Percentiles rank a stretch among this genome's conserved stretches.
Conservation (phyloP, 1,140 invertebrate species). For the Pectinophora gossypiella region DNA sequence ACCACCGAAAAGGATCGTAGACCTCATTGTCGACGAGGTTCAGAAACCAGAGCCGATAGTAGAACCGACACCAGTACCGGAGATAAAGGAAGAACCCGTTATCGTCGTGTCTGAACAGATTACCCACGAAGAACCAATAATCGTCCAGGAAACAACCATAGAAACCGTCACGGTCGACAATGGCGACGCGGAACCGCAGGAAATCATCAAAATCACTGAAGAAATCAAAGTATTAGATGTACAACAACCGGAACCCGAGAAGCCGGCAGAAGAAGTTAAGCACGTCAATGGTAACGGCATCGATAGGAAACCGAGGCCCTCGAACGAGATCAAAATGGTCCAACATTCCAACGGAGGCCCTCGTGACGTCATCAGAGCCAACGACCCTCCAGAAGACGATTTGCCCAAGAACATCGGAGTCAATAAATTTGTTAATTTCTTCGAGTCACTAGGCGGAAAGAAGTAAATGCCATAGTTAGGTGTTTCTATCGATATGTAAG, state of each 20-base stretch:
- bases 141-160: neutral
- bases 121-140: neutral
- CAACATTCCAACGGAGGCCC: conserved; percentile 40
- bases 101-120: neutral
- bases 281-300: conserved; percentile 22
- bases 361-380: conserved; percentile 63
- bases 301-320: conserved; percentile 40
- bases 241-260: neutral
- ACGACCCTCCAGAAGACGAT: conserved; percentile 66
- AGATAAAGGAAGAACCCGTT: neutral
- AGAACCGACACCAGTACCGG: conserved; percentile 7
- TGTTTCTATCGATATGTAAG: too few relatives aligned
- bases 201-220: neutral
- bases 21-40: neutral
- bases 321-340: conserved; percentile 67
- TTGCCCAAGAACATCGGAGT: conserved; percentile 69
- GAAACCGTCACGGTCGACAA: neutral
- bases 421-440: conserved; percentile 69
- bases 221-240: neutral
- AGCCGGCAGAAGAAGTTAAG: neutral
- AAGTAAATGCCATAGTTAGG: too few relatives aligned
- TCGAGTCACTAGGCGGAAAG: conserved; percentile 64
- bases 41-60: neutral
- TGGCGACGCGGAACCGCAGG: neutral
- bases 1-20: conserved; percentile 1